Conservation (phyloP, 2,888 invertebrate species). For the Megastigmus dorsalis region DNA sequence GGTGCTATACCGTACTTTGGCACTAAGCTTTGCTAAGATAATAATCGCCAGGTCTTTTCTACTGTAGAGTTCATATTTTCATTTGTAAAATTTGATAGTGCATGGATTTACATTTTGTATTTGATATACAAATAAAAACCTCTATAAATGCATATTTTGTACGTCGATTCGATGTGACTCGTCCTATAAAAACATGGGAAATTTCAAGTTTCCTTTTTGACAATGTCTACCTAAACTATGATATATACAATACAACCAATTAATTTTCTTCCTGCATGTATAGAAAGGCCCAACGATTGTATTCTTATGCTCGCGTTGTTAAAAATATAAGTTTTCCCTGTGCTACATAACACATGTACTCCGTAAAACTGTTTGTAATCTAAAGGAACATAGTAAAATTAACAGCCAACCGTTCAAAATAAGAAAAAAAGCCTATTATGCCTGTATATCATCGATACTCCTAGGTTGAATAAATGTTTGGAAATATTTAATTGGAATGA, state of each 20-base stretch:
- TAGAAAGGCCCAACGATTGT: slow-evolving; percentile 34
- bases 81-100: background rate
- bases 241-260: background rate
- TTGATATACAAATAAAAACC: slow-evolving; percentile 2
- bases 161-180: background rate
- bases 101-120: slow-evolving; percentile 38
- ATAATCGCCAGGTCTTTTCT: slow-evolving; percentile 33
- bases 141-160: slow-evolving; percentile 14
- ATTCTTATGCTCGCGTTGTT: slow-evolving; percentile 25
- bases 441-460: slow-evolving; percentile 68
- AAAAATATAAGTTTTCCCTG: slow-evolving; percentile 50
- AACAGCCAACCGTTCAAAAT: slow-evolving; percentile 51
- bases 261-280: background rate
- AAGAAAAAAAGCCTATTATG: slow-evolving; percentile 50
- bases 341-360: slow-evolving; percentile 62
- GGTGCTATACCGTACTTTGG: slow-evolving; percentile 31
- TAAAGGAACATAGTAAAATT: slow-evolving; percentile 44
- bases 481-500: slow-evolving; percentile 57
- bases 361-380: slow-evolving; percentile 63
- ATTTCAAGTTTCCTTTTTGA: background rate
- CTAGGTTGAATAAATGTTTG: slow-evolving; percentile 72
- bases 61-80: background rate
- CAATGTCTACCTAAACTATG: background rate
- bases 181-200: background rate
- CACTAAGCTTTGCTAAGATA: slow-evolving; percentile 27